Evolutionary conservation across 2,888 invertebrate species (phyloP).

Genomic region (Spisula subtruncata): DNA sequence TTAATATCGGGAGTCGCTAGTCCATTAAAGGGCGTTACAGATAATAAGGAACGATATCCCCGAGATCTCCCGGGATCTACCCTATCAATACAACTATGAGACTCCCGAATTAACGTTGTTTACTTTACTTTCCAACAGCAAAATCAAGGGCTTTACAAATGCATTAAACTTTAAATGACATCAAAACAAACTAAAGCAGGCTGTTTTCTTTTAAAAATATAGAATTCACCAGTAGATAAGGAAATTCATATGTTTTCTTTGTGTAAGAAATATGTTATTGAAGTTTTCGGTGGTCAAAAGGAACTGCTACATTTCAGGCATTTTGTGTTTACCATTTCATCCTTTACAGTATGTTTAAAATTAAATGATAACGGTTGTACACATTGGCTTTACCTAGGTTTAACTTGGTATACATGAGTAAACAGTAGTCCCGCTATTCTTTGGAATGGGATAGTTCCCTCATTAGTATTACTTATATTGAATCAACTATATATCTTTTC

Average conservation of each 20-base stretch:
- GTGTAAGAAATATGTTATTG: constrained; percentile 29
- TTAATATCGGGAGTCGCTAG: constrained; percentile 52
- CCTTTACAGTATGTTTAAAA: too few relatives aligned
- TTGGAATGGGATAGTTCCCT: too few relatives aligned
- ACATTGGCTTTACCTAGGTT: too few relatives aligned
- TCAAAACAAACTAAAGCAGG: constrained; percentile 53
- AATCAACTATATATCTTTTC: too few relatives aligned
- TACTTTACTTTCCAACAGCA: constrained; percentile 50
- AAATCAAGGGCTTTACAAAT: constrained; percentile 53
- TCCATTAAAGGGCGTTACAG: constrained; percentile 64
- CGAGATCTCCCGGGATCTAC: constrained; percentile 49
- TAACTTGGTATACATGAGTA: too few relatives aligned
- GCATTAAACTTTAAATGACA: constrained; percentile 54
- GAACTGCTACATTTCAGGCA: not conserved
- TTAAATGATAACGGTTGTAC: too few relatives aligned
- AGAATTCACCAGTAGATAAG: constrained; percentile 39
- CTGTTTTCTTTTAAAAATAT: constrained; percentile 45
- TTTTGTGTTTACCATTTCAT: constrained; percentile 3
- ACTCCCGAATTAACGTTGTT: constrained; percentile 45
- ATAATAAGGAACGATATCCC: constrained; percentile 52
- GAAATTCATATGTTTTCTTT: constrained; percentile 31
- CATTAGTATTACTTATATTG: too few relatives aligned
- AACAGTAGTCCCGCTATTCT: too few relatives aligned
- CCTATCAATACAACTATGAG: constrained; percentile 48
- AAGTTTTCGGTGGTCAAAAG: not conserved